Base-by-base conservation (phyloP, 1,140 invertebrate genomes). In the Vanessa tameamea region DNA sequence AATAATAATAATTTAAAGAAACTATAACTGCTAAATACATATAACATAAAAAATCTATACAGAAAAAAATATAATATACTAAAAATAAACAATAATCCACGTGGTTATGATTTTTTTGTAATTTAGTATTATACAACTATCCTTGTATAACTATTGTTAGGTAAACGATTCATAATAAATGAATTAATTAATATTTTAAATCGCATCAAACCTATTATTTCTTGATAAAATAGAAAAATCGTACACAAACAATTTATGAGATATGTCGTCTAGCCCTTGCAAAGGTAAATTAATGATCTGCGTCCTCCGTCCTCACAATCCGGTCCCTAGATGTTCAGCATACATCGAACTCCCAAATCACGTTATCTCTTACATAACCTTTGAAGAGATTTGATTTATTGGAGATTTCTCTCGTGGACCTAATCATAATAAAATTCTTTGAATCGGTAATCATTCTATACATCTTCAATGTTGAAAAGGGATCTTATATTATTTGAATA, bases 321-420 rank as follows among this genome's bases (percentile, higher is more conserved):
- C 55, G 43, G 65, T 47, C 67, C 67, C 55, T 59, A n/a, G 67
- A 69, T 53, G 51, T 69, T 57, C 55, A 68, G 66, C 51, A 61
- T 61, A 69, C 67, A 23, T 16, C 65, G 67, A 69, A 69, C 37
- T 69, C 43, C 55, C 23, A 69, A 69, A 69, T 69, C 67, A 69
- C 53, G 55, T 69, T 69, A 69, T 55, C 67, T 69, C 67, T 69
- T 59, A 59, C 67, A 61, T 69, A 69, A 59, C 67, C 37, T 69
- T 69, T 61, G 67, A 69, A 61, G 67, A 69, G 67, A 43, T 69
- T 64, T 61, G 67, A 69, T 69, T 69, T 69, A 69, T 69, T 59
- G 47, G 55, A 69, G 67, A 68, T 68, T 37, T 68, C 57, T 68
- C 65, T 68, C 55, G 26, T 55, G 51, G 51, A 53, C 65, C 65